These are phyloP conservation scores for Isoperla grammatica DNA, from an alignment of 2,888 invertebrate genomes.

Conservation along the genomic window DNA sequence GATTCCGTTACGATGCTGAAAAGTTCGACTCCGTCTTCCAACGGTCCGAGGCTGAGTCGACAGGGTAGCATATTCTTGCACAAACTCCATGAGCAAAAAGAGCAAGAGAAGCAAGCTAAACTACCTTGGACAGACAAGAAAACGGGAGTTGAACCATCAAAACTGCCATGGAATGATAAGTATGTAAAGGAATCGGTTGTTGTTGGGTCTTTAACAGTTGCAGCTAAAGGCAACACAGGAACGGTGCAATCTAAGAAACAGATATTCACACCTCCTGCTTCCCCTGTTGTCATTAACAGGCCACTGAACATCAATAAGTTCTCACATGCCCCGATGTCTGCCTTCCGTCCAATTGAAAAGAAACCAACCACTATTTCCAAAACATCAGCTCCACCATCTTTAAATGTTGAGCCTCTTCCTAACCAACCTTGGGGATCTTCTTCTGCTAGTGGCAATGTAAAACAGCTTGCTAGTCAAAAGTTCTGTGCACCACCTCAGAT, in stretches of 20 bases:
- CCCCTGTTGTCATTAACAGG: conserved; percentile 26
- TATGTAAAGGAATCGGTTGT: conserved; percentile 40
- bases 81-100: conserved; percentile 32
- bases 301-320: conserved; percentile 58
- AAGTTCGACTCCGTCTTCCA: conserved; percentile 31
- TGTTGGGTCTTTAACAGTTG: conserved; percentile 43
- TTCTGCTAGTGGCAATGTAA: conserved; percentile 33
- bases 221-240: conserved; percentile 26
- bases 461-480: conserved; percentile 42
- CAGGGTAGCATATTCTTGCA: conserved; percentile 32
- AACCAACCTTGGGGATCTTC: conserved; percentile 28
- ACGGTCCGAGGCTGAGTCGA: conserved; percentile 38
- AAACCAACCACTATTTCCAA: conserved; percentile 14
- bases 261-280: conserved; percentile 28
- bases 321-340: conserved; percentile 70
- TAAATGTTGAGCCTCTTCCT: conserved; percentile 21
- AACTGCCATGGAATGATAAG: conserved; percentile 31
- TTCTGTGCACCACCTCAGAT: conserved; percentile 28
- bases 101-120: conserved; percentile 38
- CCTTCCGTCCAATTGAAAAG: conserved; percentile 54
- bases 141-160: conserved; percentile 33
- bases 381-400: conserved; percentile 35
- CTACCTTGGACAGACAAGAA: conserved; percentile 31
- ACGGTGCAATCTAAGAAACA: conserved; percentile 27
- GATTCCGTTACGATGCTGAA: conserved; percentile 42